These are phyloP conservation scores for Leptinotarsa undecemlineata DNA, from an alignment of 1,140 invertebrate genomes.

Conservation along the genomic window DNA sequence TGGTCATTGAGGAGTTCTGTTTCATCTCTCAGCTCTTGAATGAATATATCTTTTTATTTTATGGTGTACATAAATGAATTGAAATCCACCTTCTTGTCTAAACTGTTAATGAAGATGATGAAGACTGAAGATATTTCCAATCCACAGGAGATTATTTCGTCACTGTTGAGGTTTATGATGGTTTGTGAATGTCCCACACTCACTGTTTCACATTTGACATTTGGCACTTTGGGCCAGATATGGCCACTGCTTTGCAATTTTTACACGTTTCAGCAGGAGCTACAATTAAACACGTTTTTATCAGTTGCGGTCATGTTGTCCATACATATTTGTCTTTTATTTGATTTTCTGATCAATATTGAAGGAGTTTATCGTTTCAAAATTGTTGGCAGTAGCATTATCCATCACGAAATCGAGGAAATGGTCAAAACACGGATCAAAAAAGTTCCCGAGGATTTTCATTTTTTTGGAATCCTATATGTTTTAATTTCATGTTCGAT, in stretches of 20 bases:
- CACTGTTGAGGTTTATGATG: slow-evolving; percentile 9
- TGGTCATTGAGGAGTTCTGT: not conserved
- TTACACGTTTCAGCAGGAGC: not conserved
- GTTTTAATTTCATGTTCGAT: too few species aligned
- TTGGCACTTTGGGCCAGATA: not conserved
- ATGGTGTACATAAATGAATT: not conserved
- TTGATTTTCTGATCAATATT: too few species aligned
- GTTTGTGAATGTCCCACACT: not conserved
- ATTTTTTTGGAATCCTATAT: too few species aligned
- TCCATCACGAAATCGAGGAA: too few species aligned
- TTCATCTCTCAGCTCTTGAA: slow-evolving; percentile 12
- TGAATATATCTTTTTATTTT: slow-evolving; percentile 1
- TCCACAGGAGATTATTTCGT: slow-evolving; percentile 9
- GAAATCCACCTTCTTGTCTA: not conserved
- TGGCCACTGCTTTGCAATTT: not conserved
- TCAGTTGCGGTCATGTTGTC: slow-evolving; percentile 10
- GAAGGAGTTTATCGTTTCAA: too few species aligned
- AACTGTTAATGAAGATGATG: not conserved
- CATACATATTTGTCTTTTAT: too few species aligned
- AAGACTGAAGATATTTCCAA: not conserved
- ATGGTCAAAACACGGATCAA: too few species aligned
- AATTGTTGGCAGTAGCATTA: too few species aligned
- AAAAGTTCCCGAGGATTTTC: too few species aligned
- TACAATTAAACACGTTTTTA: not conserved
- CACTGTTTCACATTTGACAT: slow-evolving; percentile 9